These are phyloP conservation scores for Epinephelus lanceolatus DNA, from an alignment of 2,113 vertebrate species.

Conservation along the genomic window DNA sequence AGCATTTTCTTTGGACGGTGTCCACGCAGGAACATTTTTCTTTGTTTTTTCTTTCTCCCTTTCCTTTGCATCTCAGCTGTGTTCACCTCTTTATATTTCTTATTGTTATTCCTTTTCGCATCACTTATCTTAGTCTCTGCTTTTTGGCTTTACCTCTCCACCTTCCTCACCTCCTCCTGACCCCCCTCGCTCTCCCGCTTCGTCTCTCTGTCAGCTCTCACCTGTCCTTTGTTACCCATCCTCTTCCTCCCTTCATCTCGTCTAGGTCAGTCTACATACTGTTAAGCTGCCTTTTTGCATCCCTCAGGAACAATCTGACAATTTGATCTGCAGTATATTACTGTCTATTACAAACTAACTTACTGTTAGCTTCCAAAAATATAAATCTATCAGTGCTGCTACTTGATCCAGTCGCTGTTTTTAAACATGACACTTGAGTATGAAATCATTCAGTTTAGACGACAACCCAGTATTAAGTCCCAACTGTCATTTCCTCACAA, in stretches of 20 bases:
- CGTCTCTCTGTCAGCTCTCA: conserved; percentile 20
- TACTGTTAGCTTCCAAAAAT: not conserved
- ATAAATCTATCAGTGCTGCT: not conserved
- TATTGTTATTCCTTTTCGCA: conserved; percentile 28
- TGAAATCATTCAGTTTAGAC: not conserved
- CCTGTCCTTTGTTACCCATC: conserved; percentile 5
- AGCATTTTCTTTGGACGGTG: conserved; percentile 59
- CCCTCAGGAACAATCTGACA: not conserved
- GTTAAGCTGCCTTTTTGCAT: not conserved
- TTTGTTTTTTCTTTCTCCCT: not conserved
- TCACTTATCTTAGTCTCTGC: conserved; percentile 16
- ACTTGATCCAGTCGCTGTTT: not conserved
- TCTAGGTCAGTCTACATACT: not conserved
- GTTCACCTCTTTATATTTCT: conserved; percentile 5
- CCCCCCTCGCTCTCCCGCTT: not conserved
- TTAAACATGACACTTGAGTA: not conserved
- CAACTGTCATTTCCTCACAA: not conserved
- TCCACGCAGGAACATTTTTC: conserved; percentile 49
- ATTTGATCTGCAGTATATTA: not conserved
- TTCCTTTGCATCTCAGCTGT: not conserved
- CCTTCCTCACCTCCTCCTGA: conserved; percentile 10
- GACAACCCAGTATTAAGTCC: not conserved
- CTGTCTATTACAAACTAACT: not conserved
- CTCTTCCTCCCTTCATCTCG: not conserved
- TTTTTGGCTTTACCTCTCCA: conserved; percentile 20